Conservation (phyloP, 2,797 vertebrate species). For the Arrhamphus sclerolepis region DNA sequence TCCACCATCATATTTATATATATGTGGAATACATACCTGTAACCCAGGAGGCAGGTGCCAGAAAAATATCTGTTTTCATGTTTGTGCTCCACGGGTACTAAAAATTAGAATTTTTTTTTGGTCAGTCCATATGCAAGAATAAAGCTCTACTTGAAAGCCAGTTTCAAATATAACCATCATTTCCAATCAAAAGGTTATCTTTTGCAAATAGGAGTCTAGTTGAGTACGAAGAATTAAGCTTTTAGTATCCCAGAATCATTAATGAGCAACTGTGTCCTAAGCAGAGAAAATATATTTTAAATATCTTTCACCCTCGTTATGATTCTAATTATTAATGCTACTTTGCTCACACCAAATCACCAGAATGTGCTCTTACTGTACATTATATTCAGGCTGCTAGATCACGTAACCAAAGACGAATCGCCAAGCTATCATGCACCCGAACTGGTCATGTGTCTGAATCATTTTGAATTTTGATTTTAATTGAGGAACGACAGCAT, state of each 20-base stretch:
- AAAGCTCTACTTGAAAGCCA: conserved; percentile 2
- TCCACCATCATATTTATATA: conserved; percentile 73
- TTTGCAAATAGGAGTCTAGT: conserved; percentile 8
- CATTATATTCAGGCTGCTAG: conserved; percentile 51
- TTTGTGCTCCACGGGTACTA: conserved; percentile 51
- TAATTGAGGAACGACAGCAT: conserved; percentile 30
- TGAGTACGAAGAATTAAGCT: conserved; percentile 8
- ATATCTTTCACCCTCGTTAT: not conserved
- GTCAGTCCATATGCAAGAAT: conserved; percentile 19
- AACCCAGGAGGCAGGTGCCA: conserved; percentile 38
- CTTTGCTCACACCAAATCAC: conserved; percentile 46
- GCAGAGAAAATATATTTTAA: not conserved
- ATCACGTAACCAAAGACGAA: conserved; percentile 62
- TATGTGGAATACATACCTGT: conserved; percentile 42
- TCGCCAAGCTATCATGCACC: conserved; percentile 24
- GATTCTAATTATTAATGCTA: conserved; percentile 6
- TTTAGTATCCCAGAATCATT: not conserved
- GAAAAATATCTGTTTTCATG: conserved; percentile 40
- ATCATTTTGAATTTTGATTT: conserved; percentile 46
- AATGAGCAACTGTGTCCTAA: too few relatives aligned
- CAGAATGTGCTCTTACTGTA: conserved; percentile 60
- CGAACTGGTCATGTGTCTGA: conserved; percentile 36
- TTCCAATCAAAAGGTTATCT: not conserved
- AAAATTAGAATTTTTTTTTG: conserved; percentile 23
- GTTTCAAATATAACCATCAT: not conserved